Conservation (phyloP, 2,797 vertebrate genomes). For the Siniperca undulata region DNA sequence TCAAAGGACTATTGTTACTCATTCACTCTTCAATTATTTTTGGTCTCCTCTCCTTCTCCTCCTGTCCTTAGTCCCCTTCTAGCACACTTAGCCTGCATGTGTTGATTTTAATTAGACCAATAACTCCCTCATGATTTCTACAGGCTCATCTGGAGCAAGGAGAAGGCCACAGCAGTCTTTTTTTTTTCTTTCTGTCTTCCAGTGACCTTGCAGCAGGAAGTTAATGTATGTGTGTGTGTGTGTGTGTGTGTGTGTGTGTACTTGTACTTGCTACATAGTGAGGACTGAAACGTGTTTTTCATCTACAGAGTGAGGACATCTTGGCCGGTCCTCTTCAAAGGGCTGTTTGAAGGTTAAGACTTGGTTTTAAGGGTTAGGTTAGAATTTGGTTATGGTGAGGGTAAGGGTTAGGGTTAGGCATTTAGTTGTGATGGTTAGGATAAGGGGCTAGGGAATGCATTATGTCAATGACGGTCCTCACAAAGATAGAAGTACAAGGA, state of each 20-base stretch:
- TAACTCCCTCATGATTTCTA: constrained; percentile 76
- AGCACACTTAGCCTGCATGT: constrained; percentile 68
- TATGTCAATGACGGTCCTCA: too few species aligned
- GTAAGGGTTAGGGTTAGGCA: too few species aligned
- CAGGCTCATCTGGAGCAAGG: constrained; percentile 75
- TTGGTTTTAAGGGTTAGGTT: too few species aligned
- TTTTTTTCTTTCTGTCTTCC: constrained; percentile 48
- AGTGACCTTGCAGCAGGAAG: constrained; percentile 71
- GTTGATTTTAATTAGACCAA: constrained; percentile 82
- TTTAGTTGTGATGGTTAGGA: too few species aligned
- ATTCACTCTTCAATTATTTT: not conserved
- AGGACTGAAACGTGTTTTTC: too few species aligned
- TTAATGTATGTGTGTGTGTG: constrained; percentile 31
- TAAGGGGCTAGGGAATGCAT: too few species aligned
- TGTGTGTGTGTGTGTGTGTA: constrained; percentile 10
- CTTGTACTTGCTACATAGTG: too few species aligned
- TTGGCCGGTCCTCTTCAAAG: too few species aligned
- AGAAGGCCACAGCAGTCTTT: constrained; percentile 53
- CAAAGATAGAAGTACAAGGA: too few species aligned
- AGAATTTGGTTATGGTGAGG: too few species aligned
- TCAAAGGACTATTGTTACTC: not conserved
- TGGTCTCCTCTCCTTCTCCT: not conserved
- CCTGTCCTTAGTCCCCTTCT: constrained; percentile 42
- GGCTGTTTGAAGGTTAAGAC: too few species aligned
- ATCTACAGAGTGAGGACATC: too few species aligned